phyloP scores from a whole-genome alignment of 1,140 invertebrate species.

The Rhopalosiphum maidis region DNA sequence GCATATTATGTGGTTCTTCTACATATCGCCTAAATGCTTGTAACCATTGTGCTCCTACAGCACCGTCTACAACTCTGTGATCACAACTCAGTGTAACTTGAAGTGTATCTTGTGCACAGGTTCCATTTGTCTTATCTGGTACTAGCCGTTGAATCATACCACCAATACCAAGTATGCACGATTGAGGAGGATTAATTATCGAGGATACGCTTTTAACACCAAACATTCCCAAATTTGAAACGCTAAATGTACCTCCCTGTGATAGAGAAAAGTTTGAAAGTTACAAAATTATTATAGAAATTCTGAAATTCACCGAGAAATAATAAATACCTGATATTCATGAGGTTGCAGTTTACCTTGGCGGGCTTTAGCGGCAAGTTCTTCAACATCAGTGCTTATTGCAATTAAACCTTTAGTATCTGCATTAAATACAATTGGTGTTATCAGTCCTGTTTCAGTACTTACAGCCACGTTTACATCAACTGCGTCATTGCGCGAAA shows the following conservation, averaged over 20 bases:
- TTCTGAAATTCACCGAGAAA: not conserved
- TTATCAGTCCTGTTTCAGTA: constrained; percentile 94
- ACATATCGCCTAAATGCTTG: constrained; percentile 79
- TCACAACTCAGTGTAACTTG: constrained; percentile 89
- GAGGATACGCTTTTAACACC: constrained; percentile 86
- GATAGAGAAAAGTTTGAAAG: constrained; percentile 32
- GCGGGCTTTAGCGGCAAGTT: constrained; percentile 87
- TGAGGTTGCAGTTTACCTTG: constrained; percentile 94
- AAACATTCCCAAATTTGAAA: constrained; percentile 99
- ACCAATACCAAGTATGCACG: constrained; percentile 86
- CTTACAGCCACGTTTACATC: constrained; percentile 97
- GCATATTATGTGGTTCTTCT: constrained; percentile 80
- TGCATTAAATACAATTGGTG: constrained; percentile 95
- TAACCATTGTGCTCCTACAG: constrained; percentile 86
- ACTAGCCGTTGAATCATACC: constrained; percentile 73
- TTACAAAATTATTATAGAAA: no score
- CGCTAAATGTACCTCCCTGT: constrained; percentile 84
- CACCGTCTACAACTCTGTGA: constrained; percentile 86
- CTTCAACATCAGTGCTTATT: constrained; percentile 86
- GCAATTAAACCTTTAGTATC: constrained; percentile 90
- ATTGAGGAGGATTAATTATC: constrained; percentile 92
- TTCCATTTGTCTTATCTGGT: constrained; percentile 59
- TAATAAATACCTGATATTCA: constrained; percentile 74
- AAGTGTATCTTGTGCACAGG: constrained; percentile 70
- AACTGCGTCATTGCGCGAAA: no score